Conservation (phyloP, 2,888 invertebrate species). For the Carabus problematicus region DNA sequence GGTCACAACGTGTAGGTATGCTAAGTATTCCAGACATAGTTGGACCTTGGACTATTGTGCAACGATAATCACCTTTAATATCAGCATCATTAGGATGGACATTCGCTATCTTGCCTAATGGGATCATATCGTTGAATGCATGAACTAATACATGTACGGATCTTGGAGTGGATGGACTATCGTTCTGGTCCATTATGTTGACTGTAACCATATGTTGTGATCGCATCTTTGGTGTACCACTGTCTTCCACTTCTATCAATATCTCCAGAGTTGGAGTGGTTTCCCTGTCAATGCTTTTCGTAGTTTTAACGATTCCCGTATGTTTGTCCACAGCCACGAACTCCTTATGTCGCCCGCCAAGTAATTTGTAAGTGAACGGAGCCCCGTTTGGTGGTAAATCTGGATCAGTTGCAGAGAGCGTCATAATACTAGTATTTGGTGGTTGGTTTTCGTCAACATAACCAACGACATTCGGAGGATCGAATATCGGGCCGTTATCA, state of each 20-base stretch:
- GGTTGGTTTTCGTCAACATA: constrained; percentile 88
- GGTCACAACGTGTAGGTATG: constrained; percentile 80
- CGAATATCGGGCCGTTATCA: constrained; percentile 89
- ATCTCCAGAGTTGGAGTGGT: constrained; percentile 76
- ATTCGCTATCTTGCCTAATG: constrained; percentile 85
- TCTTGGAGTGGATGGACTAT: constrained; percentile 85
- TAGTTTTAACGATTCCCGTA: constrained; percentile 81
- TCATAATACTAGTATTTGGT: constrained; percentile 81
- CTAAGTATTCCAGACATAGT: constrained; percentile 68
- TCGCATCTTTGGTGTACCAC: constrained; percentile 82
- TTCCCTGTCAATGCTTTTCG: constrained; percentile 83
- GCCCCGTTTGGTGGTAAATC: constrained; percentile 91
- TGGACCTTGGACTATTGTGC: constrained; percentile 75
- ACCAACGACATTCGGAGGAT: constrained; percentile 73
- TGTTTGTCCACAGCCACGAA: constrained; percentile 80
- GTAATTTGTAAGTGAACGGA: constrained; percentile 82
- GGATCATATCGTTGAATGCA: constrained; percentile 77
- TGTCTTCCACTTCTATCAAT: constrained; percentile 86
- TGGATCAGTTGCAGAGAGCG: constrained; percentile 85
- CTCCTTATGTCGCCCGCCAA: constrained; percentile 80
- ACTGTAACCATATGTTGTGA: constrained; percentile 80
- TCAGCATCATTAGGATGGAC: constrained; percentile 93
- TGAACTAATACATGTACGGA: constrained; percentile 82
- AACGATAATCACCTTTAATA: constrained; percentile 86
- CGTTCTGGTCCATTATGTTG: constrained; percentile 86